Evolutionary conservation across 2,113 vertebrate genomes (phyloP), one percentile per base, ranked within the genome.

Genomic region (Bos indicus): DNA sequence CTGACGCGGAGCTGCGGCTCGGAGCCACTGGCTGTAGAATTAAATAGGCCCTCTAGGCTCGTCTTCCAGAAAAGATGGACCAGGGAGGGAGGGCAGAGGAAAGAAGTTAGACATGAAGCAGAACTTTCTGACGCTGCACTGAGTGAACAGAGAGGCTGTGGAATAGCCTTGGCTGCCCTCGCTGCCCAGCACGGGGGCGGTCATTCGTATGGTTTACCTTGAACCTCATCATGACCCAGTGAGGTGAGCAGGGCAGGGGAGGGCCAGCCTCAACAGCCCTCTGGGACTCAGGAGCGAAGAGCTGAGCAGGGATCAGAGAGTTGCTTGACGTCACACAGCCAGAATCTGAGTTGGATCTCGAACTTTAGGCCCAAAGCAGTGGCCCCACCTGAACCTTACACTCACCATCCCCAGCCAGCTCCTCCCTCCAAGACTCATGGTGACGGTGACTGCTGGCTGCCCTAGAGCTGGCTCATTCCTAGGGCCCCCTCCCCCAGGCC

Each of bases 251-350:
- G 48, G 30, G 36, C 43, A 25, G 92, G 11, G 54, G 28, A 21
- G 52, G 15, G 23, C 23, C 12, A 25, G 12, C 1, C 12, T 23
- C 7, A 33, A 2, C 12, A 30, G 48, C 19, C 3, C 14, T 52
- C 78, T 8, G 30, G 5, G 51, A 56, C 33, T 14, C 17, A 16
- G 48, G 52, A 80, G 30, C 74, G 52, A 33, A 54, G 71, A 4
- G 46, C 33, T 25, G 28, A 5, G 17, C 30, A 25, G 57, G 14
- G 7, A 26, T 26, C 9, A 74, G 46, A 26, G 56, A 30, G 26
- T 10, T 33, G 46, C 43, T 56, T 25, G 11, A 14, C 2, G 0
- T 54, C n/a, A 52, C 15, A 0, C 4, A 13, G 40, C 6, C 30
- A 15, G 74, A 21, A 6, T 52, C 2, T 3, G 64, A 71, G 77